These are phyloP conservation scores for Picus viridis DNA, from an alignment of 2,797 vertebrate species.

Conservation along the genomic window DNA sequence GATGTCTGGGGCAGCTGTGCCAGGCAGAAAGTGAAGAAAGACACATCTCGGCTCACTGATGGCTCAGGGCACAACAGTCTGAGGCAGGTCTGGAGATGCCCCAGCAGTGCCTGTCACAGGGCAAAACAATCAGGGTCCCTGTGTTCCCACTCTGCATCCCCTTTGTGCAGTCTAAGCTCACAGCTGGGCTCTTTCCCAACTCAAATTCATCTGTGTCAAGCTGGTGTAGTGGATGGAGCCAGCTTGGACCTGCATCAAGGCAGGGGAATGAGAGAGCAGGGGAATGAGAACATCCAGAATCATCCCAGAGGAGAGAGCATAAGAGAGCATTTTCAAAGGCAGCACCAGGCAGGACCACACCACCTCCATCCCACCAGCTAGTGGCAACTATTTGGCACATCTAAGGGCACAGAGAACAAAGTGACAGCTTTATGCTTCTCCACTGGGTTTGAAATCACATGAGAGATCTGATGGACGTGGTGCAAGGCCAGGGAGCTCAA, in stretches of 20 bases:
- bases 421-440: accelerated
- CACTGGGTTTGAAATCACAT: accelerated
- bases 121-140: accelerated
- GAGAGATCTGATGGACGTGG: accelerated
- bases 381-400: neutral
- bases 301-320: neutral
- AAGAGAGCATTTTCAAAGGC: neutral
- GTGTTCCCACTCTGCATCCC: neutral
- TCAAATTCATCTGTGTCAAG: neutral
- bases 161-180: neutral
- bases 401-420: neutral
- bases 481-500: accelerated
- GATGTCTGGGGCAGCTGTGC: neutral
- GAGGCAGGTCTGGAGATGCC: neutral
- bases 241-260: neutral
- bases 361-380: accelerated
- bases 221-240: neutral
- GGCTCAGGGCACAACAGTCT: accelerated
- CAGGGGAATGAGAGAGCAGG: accelerated
- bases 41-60: accelerated
- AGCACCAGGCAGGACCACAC: neutral
- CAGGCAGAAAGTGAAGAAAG: neutral
- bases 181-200: neutral
- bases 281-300: neutral
- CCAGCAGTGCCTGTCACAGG: accelerated